These are phyloP conservation scores for Callospermophilus lateralis DNA, from an alignment of 2,113 vertebrate species.

Conservation along the genomic window DNA sequence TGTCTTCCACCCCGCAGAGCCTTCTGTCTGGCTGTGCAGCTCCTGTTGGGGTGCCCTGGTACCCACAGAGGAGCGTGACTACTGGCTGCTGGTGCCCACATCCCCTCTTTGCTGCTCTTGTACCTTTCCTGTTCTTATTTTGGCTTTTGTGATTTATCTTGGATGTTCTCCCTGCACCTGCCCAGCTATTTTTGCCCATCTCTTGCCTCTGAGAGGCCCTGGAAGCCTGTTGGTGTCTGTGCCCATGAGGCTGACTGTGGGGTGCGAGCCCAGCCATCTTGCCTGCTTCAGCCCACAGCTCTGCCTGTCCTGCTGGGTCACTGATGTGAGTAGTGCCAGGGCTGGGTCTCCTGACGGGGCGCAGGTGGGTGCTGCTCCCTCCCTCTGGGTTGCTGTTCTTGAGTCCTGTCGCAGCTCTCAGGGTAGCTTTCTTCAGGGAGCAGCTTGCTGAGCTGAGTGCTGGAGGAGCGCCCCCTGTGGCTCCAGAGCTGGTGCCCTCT, in stretches of 20 bases:
- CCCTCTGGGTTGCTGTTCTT: neutral
- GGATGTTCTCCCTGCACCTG: neutral
- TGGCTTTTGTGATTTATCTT: rapidly evolving
- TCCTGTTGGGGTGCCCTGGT: neutral
- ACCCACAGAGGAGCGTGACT: too few species aligned
- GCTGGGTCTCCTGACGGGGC: neutral
- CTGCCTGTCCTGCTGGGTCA: neutral
- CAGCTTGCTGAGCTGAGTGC: neutral
- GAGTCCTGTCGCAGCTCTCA: neutral
- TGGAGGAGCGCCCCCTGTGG: rapidly evolving
- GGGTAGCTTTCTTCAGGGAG: too few species aligned
- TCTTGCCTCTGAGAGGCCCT: rapidly evolving
- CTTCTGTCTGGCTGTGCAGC: too few species aligned
- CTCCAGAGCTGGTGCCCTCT: too few species aligned
- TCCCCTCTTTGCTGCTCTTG: too few species aligned
- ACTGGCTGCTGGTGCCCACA: neutral
- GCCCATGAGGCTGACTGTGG: neutral
- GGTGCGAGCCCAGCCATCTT: neutral
- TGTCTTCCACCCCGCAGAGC: neutral
- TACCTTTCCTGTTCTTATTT: too few species aligned
- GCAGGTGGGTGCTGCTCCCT: rapidly evolving
- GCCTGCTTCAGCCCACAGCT: neutral
- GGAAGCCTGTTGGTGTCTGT: neutral
- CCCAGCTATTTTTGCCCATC: too few species aligned
- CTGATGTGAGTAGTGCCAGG: neutral